Percentiles rank a stretch among this genome's conserved stretches.
Evolutionary conservation across 1,140 invertebrate species (phyloP).

Genomic region (Pseudomyrmex concolor): DNA sequence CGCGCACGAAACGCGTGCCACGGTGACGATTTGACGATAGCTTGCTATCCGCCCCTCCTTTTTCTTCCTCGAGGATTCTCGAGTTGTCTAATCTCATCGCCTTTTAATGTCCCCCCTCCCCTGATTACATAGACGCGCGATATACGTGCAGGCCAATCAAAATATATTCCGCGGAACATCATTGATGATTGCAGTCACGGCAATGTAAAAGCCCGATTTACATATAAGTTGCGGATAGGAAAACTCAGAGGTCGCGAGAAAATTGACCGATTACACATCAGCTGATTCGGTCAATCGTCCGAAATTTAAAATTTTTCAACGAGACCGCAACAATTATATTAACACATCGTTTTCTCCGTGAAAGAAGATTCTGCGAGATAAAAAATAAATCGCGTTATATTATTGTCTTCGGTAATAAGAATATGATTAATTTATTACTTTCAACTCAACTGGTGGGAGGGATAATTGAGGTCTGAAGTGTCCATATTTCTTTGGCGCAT

Average conservation of each 20-base stretch:
- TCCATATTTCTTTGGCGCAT: slow-evolving; percentile 25
- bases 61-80: not conserved
- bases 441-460: not conserved
- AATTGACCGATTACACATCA: too few relatives aligned
- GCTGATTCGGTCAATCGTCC: too few relatives aligned
- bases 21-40: slow-evolving; percentile 55
- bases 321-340: too few relatives aligned
- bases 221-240: too few relatives aligned
- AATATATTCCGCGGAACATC: too few relatives aligned
- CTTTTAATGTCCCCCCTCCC: not conserved
- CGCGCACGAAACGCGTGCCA: slow-evolving; percentile 59
- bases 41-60: not conserved
- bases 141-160: too few relatives aligned
- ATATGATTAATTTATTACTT: slow-evolving; percentile 9
- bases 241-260: too few relatives aligned
- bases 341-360: not conserved
- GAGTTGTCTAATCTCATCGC: not conserved
- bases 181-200: too few relatives aligned
- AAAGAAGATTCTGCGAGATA: not conserved
- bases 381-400: not conserved
- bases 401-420: not conserved
- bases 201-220: too few relatives aligned
- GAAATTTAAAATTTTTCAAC: too few relatives aligned
- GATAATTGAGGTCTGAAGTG: slow-evolving; percentile 8
- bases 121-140: not conserved